Base-by-base conservation (phyloP, 2,888 invertebrate species). In the Diachrysia chrysitis region DNA sequence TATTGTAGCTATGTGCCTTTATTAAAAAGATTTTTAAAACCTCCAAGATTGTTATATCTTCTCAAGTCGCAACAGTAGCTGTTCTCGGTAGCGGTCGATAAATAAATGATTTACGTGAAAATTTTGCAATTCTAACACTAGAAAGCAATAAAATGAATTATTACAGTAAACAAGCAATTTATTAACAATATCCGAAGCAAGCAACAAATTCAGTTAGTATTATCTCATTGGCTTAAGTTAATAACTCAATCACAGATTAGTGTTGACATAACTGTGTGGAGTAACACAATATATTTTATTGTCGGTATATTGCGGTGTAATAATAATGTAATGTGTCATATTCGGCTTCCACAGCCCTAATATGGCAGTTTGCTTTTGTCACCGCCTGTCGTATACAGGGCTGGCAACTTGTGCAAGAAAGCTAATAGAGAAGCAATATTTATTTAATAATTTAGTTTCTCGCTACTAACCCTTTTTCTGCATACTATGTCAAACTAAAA, bases 261-360 rank as follows among this genome's bases (percentile, higher is more conserved):
- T 51, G 48, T 17, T 51, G 48, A 10, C 19, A 21, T 51, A 10
- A 21, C 48, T 51, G 48, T 9, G 21, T 10, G 42, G 10, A 32
- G 10, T 7, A 32, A 17, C 17, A 19, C 7, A 19, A 17, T 19
- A 17, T 35, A 35, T 35, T 14, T 35, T 14, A 35, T 48, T 48
- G 48, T 17, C 17, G 7, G 10, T 19, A 19, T 19, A 21, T 51
- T 21, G 12, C 3, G 21, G 21, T 21, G 3, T 51, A 10, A 21
- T 61, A 78, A 66, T 73, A 62, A 61, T 29, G 37, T 73, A 66
- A 67, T 37, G 46, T 73, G 58, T 62, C 73, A 58, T 57, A 60
- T 32, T 7, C 32, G n/a, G 35, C 9, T n/a, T 48, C 58, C 58
- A 54, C 78, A 83, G 53, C 78, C 78, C 83, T 81, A 73, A 60